Evolutionary conservation across 1,140 invertebrate species (phyloP).

Genomic region (Drosophila hydei): DNA sequence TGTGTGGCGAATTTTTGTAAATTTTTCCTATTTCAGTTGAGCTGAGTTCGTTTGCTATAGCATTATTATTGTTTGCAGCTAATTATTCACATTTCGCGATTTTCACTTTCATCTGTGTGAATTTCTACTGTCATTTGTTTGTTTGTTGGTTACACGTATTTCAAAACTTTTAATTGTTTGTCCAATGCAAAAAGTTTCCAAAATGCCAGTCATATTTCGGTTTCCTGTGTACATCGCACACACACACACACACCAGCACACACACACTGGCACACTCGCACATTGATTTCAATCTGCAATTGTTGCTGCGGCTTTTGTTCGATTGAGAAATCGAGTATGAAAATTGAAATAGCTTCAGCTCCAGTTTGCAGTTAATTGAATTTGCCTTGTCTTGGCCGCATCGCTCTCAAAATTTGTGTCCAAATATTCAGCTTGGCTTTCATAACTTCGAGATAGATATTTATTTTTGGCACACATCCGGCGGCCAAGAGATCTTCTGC

Average conservation of each 20-base stretch:
- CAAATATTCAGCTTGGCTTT: conserved; percentile 43
- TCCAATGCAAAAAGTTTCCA: conserved; percentile 72
- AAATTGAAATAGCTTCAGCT: conserved; percentile 43
- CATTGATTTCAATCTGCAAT: conserved; percentile 49
- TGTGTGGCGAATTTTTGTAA: conserved; percentile 65
- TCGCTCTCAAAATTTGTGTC: conserved; percentile 24
- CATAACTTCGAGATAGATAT: conserved; percentile 32
- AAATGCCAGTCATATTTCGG: conserved; percentile 79
- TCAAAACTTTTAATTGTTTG: conserved; percentile 75
- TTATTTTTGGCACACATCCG: conserved; percentile 72
- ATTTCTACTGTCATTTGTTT: conserved; percentile 77
- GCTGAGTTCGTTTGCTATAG: conserved; percentile 57
- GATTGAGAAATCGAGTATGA: conserved; percentile 66
- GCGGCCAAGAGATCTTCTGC: conserved; percentile 58
- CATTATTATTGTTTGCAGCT: conserved; percentile 75
- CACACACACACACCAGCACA: conserved; percentile 7
- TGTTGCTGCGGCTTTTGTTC: conserved; percentile 39
- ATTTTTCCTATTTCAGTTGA: conserved; percentile 65
- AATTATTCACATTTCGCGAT: conserved; percentile 80
- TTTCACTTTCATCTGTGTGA: conserved; percentile 81
- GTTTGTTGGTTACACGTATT: conserved; percentile 71
- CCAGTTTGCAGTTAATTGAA: conserved; percentile 61
- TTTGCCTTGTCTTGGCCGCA: conserved; percentile 43
- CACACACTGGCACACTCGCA: neutral
- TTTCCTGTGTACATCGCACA: conserved; percentile 51